Percentiles rank a stretch among this genome's conserved stretches.
These are phyloP conservation scores for Contarinia nasturtii DNA, from an alignment of 1,140 invertebrate genomes.

Conservation along the genomic window DNA sequence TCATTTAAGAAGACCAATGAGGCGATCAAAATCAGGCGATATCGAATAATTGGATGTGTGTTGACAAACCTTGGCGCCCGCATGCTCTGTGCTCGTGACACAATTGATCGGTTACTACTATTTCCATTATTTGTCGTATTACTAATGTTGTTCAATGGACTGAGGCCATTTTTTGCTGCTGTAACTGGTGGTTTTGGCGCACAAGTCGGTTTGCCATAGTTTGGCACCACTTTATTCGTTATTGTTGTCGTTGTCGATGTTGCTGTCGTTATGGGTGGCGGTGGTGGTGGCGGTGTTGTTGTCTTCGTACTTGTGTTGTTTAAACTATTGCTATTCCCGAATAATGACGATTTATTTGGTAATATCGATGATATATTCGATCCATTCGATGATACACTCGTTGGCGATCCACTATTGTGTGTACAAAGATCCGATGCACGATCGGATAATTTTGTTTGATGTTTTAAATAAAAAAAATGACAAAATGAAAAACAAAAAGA, in stretches of 20 bases:
- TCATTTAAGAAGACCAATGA: no score
- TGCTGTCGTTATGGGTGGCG: no score
- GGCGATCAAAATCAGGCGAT: not conserved
- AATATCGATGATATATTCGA: slow-evolving; percentile 1
- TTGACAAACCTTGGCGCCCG: slow-evolving; percentile 20
- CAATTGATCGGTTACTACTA: slow-evolving; percentile 9
- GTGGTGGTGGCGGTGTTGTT: not conserved
- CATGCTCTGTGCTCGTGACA: slow-evolving; percentile 22
- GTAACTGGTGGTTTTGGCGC: slow-evolving; percentile 21
- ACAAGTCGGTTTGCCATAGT: slow-evolving; percentile 22
- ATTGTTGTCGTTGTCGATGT: no score
- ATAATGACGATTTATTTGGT: slow-evolving; percentile 20
- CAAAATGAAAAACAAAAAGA: no score
- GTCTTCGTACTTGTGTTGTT: not conserved
- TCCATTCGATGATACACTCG: no score
- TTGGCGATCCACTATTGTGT: no score
- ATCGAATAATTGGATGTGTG: no score
- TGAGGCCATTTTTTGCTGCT: slow-evolving; percentile 6
- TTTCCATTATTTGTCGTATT: slow-evolving; percentile 11
- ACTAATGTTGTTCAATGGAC: slow-evolving; percentile 10
- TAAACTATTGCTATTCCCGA: slow-evolving; percentile 9
- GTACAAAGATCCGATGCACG: no score
- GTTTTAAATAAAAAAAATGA: no score
- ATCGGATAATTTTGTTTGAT: no score
- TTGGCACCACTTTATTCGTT: slow-evolving; percentile 4